Conservation (phyloP, 2,888 invertebrate species). For the Luffia ferchaultella region DNA sequence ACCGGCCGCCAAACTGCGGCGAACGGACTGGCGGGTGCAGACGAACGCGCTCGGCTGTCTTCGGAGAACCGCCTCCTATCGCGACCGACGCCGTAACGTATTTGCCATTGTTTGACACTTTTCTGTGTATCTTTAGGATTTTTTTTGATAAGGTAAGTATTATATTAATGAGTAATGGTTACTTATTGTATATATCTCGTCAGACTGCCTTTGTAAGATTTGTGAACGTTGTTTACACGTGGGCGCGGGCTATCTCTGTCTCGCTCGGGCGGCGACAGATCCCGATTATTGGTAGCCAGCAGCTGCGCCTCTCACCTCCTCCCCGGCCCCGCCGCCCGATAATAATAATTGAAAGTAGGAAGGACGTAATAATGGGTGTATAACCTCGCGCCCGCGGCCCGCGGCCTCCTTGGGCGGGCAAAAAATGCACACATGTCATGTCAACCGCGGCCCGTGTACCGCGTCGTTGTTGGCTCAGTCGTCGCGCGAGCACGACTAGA, state of each 20-base stretch:
- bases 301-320: constrained; percentile 67
- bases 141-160: no score
- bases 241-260: constrained; percentile 31
- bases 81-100: constrained; percentile 40
- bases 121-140: not conserved
- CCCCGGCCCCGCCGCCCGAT: constrained; percentile 62
- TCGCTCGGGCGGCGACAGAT: constrained; percentile 47
- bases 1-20: constrained; percentile 63
- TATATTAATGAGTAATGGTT: no score
- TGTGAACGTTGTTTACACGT: not conserved
- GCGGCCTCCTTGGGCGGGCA: constrained; percentile 67
- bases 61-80: constrained; percentile 65
- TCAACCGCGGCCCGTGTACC: not conserved
- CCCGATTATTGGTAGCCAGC: constrained; percentile 68
- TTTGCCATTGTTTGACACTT: constrained; percentile 15
- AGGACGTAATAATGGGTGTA: constrained; percentile 68
- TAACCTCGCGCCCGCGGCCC: constrained; percentile 66
- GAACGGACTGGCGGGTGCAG: constrained; percentile 48
- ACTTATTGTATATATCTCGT: not conserved
- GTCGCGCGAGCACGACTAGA: constrained; percentile 13
- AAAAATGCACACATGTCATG: constrained; percentile 59
- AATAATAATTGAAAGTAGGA: constrained; percentile 68
- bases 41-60: constrained; percentile 43
- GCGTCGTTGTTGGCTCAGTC: not conserved
- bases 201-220: not conserved